These are phyloP conservation scores for Maniola jurtina DNA, from an alignment of 1,140 invertebrate genomes.

Conservation along the genomic window DNA sequence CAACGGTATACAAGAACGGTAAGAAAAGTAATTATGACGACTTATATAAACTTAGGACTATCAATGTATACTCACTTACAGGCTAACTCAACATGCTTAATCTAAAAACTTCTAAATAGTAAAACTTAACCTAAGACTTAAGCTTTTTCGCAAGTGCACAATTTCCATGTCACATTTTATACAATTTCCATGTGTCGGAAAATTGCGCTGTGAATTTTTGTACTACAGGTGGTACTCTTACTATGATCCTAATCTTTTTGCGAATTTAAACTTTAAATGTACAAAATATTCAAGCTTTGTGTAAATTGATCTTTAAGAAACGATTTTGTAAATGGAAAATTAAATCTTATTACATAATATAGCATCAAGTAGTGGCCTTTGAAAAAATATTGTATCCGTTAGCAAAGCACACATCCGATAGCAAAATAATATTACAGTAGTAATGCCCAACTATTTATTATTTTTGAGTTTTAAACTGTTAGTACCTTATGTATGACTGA, in stretches of 20 bases:
- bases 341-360: neutral
- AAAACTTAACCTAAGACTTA: too few relatives aligned
- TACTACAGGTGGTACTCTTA: neutral
- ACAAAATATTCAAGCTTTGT: neutral
- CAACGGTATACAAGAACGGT: too few relatives aligned
- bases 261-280: neutral
- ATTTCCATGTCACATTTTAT: too few relatives aligned
- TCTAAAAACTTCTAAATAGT: too few relatives aligned
- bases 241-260: neutral
- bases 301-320: neutral
- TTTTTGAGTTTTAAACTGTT: slow-evolving; percentile 2
- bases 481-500: slow-evolving; percentile 34
- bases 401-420: neutral
- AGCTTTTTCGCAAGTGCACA: too few relatives aligned
- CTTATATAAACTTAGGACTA: too few relatives aligned
- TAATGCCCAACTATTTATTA: neutral
- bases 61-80: too few relatives aligned
- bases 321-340: neutral
- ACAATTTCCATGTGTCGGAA: too few relatives aligned
- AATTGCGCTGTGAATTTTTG: neutral
- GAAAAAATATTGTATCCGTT: neutral
- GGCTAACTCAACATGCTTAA: too few relatives aligned
- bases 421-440: neutral
- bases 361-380: slow-evolving; percentile 5
- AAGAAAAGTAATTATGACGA: too few relatives aligned